phyloP scores from a whole-genome alignment of 2,888 invertebrate genomes.

The Drosophila paramelanica region DNA sequence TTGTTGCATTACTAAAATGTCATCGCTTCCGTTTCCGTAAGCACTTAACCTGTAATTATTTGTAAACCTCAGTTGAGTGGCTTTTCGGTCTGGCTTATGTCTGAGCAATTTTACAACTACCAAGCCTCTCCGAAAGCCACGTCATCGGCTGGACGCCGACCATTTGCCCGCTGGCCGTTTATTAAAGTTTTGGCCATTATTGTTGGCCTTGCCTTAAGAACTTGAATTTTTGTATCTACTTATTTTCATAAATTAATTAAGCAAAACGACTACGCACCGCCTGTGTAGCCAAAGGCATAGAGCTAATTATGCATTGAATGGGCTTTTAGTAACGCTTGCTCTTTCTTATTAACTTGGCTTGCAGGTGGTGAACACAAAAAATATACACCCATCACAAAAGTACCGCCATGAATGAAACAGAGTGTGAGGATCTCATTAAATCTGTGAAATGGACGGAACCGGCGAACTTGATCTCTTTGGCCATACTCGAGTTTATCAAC shows the following conservation, averaged over 20 bases:
- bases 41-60: slow-evolving; percentile 55
- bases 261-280: slow-evolving; percentile 45
- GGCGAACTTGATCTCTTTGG: slow-evolving; percentile 90
- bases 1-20: slow-evolving; percentile 13
- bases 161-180: slow-evolving; percentile 22
- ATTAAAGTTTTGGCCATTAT: slow-evolving; percentile 34
- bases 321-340: slow-evolving; percentile 10
- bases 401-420: slow-evolving; percentile 91
- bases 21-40: slow-evolving; percentile 41
- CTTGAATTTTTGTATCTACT: slow-evolving; percentile 7
- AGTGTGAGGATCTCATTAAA: slow-evolving; percentile 92
- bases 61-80: slow-evolving; percentile 26
- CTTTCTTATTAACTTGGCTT: slow-evolving; percentile 45
- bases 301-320: slow-evolving; percentile 44
- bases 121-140: slow-evolving; percentile 3
- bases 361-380: slow-evolving; percentile 83
- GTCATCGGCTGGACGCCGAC: neutral
- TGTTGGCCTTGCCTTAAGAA: slow-evolving; percentile 2
- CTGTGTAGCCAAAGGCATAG: slow-evolving; percentile 1
- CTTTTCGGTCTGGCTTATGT: slow-evolving; percentile 18
- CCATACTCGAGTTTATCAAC: slow-evolving; percentile 92
- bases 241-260: slow-evolving; percentile 72
- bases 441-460: slow-evolving; percentile 94
- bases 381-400: slow-evolving; percentile 81
- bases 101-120: slow-evolving; percentile 30